These are phyloP conservation scores for Agrotis clavis DNA, from an alignment of 2,888 invertebrate genomes.

Conservation along the genomic window DNA sequence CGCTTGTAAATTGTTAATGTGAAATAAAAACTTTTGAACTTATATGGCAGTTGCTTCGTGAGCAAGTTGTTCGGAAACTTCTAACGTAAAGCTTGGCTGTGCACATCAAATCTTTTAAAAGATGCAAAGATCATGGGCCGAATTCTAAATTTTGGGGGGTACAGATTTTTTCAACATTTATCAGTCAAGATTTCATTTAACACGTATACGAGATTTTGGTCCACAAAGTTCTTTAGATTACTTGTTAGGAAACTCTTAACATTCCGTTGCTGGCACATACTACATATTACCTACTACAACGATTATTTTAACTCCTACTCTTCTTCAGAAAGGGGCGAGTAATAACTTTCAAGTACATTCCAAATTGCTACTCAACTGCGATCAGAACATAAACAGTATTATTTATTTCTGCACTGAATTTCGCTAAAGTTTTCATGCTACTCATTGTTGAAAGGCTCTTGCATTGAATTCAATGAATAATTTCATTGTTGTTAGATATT, in stretches of 20 bases:
- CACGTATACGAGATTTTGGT: slow-evolving; percentile 24
- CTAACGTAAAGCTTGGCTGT: slow-evolving; percentile 21
- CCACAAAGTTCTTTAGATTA: slow-evolving; percentile 41
- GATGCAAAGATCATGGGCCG: slow-evolving; percentile 6
- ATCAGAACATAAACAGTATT: slow-evolving; percentile 43
- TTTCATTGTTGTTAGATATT: slow-evolving; percentile 65
- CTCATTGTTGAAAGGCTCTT: slow-evolving; percentile 58
- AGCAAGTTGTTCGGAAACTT: slow-evolving; percentile 40
- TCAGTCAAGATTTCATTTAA: slow-evolving; percentile 23
- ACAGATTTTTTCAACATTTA: slow-evolving; percentile 16
- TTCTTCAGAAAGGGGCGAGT: slow-evolving; percentile 30
- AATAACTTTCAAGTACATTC: slow-evolving; percentile 37
- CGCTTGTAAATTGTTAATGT: slow-evolving; percentile 47
- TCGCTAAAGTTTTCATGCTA: slow-evolving; percentile 44
- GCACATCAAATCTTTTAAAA: slow-evolving; percentile 44
- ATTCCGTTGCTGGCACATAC: slow-evolving; percentile 28
- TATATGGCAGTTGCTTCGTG: slow-evolving; percentile 18
- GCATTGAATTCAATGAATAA: slow-evolving; percentile 67
- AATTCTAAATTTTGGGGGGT: background rate
- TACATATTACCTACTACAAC: slow-evolving; percentile 18
- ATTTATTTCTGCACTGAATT: slow-evolving; percentile 52
- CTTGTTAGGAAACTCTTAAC: slow-evolving; percentile 40
- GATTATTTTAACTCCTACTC: slow-evolving; percentile 13
- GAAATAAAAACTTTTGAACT: slow-evolving; percentile 46
- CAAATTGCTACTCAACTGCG: slow-evolving; percentile 39